These are phyloP conservation scores for Poliocrania exsul DNA, from an alignment of 2,797 vertebrate species.

Conservation along the genomic window DNA sequence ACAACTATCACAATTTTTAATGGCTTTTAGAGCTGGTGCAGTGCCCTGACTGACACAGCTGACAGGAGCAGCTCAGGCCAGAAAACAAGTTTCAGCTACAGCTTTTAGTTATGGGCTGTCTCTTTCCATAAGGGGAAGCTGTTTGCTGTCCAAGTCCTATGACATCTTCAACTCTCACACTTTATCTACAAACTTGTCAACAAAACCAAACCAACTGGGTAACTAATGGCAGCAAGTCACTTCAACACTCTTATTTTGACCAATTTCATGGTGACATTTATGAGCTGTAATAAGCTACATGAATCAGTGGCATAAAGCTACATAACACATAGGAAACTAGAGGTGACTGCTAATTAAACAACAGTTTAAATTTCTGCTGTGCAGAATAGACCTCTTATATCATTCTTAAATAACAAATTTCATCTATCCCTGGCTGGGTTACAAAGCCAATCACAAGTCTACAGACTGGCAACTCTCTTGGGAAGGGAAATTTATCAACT, in stretches of 20 bases:
- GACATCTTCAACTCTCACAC: neutral
- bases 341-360: conserved; percentile 9
- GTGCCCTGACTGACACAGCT: neutral
- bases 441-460: neutral
- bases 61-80: neutral
- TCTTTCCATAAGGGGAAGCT: neutral
- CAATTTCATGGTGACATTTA: conserved; percentile 27
- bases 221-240: neutral
- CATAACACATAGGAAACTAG: neutral
- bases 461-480: neutral
- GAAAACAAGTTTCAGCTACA: neutral
- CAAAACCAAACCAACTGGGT: neutral
- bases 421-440: neutral
- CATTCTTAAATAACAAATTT: neutral
- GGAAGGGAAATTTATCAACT: neutral
- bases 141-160: neutral
- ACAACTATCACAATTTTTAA: neutral
- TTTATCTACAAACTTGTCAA: conserved; percentile 21
- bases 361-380: neutral
- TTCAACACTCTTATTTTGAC: neutral
- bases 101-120: neutral
- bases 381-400: neutral
- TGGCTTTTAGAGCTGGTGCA: neutral
- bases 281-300: neutral
- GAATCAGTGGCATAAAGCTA: conserved; percentile 5